phyloP scores from a whole-genome alignment of 1,140 invertebrate species.

The Drosophila willistoni region DNA sequence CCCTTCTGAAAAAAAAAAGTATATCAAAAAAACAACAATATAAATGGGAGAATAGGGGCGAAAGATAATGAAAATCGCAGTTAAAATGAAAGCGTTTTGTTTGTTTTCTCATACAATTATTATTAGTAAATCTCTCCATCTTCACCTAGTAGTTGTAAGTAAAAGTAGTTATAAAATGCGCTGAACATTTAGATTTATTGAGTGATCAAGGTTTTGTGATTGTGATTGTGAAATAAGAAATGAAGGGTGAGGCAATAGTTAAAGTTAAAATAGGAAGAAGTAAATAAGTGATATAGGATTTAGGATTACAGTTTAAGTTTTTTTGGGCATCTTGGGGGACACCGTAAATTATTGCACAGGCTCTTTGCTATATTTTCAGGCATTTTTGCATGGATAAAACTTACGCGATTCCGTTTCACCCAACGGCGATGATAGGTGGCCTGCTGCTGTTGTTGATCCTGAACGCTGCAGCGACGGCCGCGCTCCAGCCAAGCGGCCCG shows the following conservation, averaged over 20 bases:
- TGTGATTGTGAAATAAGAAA: background rate
- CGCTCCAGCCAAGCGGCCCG: conserved; percentile 91
- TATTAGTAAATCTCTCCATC: conserved; percentile 31
- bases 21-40: background rate
- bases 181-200: conserved; percentile 56
- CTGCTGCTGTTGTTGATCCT: conserved; percentile 85
- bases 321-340: conserved; percentile 30
- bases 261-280: conserved; percentile 24
- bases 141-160: conserved; percentile 36
- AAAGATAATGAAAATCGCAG: conserved; percentile 35
- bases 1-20: background rate
- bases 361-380: conserved; percentile 38
- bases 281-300: conserved; percentile 21
- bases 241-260: conserved; percentile 21
- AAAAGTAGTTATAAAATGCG: conserved; percentile 46
- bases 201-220: conserved; percentile 18
- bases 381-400: conserved; percentile 43
- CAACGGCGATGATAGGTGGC: conserved; percentile 88
- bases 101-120: background rate
- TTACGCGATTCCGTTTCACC: conserved; percentile 93
- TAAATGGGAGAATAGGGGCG: background rate
- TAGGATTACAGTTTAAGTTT: conserved; percentile 16
- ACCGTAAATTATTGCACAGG: background rate
- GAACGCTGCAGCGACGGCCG: conserved; percentile 88
- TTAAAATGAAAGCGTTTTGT: conserved; percentile 30